A percentile compares a stretch with the other conserved stretches of the same genome.
Evolutionary conservation across 2,888 invertebrate genomes (phyloP).

Genomic region (Lasioglossum oenotherae): DNA sequence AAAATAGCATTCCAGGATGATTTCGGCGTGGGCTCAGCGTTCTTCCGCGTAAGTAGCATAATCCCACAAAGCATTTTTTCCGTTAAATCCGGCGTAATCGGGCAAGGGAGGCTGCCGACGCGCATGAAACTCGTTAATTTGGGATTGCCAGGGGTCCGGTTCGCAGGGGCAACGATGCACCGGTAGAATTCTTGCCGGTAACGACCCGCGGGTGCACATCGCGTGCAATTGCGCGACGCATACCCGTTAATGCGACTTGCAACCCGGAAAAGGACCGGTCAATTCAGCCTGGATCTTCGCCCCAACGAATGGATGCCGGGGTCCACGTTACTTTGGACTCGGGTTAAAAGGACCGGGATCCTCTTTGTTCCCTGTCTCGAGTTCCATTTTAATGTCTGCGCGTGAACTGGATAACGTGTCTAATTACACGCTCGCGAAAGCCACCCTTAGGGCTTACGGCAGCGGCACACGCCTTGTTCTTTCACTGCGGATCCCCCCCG

Average conservation of each 20-base stretch:
- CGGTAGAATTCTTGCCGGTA: conserved; percentile 50
- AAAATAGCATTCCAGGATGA: not conserved
- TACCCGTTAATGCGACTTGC: conserved; percentile 48
- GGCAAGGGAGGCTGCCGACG: not conserved
- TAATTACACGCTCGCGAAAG: conserved; percentile 73
- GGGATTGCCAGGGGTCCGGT: not conserved
- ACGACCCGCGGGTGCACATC: conserved; percentile 50
- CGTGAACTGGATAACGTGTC: conserved; percentile 76
- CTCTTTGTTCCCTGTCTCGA: conserved; percentile 62
- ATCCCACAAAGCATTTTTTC: not conserved
- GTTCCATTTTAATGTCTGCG: conserved; percentile 72
- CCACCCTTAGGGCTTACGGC: conserved; percentile 22
- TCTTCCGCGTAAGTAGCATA: not conserved
- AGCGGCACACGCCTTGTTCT: conserved; percentile 22
- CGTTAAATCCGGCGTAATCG: not conserved
- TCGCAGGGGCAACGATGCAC: not conserved
- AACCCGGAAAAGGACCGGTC: conserved; percentile 59
- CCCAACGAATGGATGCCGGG: conserved; percentile 44
- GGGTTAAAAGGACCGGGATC: conserved; percentile 28
- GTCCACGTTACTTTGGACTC: not conserved
- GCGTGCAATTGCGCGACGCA: conserved; percentile 60
- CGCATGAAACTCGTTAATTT: conserved; percentile 56
- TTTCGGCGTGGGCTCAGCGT: not conserved
- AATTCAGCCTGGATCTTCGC: conserved; percentile 61
- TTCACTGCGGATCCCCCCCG: not conserved